These are phyloP conservation scores for Ceratitis capitata DNA, from an alignment of 1,140 invertebrate species.

Conservation along the genomic window DNA sequence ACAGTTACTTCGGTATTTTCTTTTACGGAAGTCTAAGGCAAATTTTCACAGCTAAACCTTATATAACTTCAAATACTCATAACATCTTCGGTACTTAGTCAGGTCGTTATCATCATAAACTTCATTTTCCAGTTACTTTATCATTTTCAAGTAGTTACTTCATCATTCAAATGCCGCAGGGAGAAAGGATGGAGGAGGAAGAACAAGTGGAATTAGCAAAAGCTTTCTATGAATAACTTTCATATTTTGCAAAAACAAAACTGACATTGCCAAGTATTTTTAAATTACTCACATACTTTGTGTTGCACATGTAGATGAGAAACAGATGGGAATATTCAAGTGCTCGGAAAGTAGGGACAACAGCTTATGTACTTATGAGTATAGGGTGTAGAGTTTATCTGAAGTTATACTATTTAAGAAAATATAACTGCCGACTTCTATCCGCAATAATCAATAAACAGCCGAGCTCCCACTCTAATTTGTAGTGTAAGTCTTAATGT, in stretches of 20 bases:
- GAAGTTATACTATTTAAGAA: too few relatives aligned
- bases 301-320: constrained; percentile 2
- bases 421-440: too few relatives aligned
- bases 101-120: constrained; percentile 27
- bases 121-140: constrained; percentile 17
- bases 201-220: background rate
- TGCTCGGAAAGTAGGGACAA: background rate
- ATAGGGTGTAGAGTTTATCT: background rate
- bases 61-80: background rate
- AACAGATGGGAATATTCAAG: background rate
- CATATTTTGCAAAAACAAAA: background rate
- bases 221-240: background rate
- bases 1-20: background rate
- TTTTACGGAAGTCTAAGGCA: background rate
- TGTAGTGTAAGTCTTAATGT: too few relatives aligned
- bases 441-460: too few relatives aligned
- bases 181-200: background rate
- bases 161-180: background rate
- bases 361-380: background rate
- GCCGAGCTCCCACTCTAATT: too few relatives aligned
- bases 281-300: too few relatives aligned
- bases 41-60: background rate
- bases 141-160: constrained; percentile 8
- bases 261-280: background rate
- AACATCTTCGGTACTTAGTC: background rate